Base-by-base conservation (phyloP, 2,888 invertebrate species). In the Drosophila rubida region DNA sequence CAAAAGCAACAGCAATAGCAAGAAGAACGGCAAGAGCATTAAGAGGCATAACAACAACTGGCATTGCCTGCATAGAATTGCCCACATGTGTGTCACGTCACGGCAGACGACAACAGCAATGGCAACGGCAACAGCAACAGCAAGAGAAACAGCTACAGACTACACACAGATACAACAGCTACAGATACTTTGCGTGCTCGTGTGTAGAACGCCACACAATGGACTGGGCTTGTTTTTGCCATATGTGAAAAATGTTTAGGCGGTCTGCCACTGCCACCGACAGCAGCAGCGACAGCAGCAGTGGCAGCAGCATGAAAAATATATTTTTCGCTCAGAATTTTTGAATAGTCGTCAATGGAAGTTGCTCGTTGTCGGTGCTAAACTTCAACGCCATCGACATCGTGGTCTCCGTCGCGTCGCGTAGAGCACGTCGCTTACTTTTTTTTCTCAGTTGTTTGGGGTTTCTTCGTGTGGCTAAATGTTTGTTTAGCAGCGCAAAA, bases 51-150 rank as follows among this genome's bases (percentile, higher is more conserved):
- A 54, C 53, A 60, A 75, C 65, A 51, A 59, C 69, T 54, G 25
- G 50, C 41, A 63, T 46, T 64, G 76, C 50, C 66, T 87, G 84
- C 75, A 81, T 75, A 87, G 87, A 79, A 84, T 81, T 73, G 87
- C 85, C 82, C 85, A 85, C 85, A 85, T 85, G 82, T 87, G 87
- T 85, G 87, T 85, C 87, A 84, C 85, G 80, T 85, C 78, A 81
- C 69, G 73, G 82, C 87, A 87, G 82, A 82, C 85, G 82, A 81
- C 81, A 84, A 69, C 80, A 62, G 67, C 87, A 77, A 70, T 45
- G 54, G 67, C 69, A 49, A 61, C 53, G 50, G 19, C 49, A 11
- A 45, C 60, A 53, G 58, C 30, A 19, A 48, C 49, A 49, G 19
- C 16, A 13, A 53, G 46, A 54, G 58, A 22, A 54, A 53, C 48